Percentiles rank a stretch among this genome's conserved stretches.
Conservation (phyloP, 2,888 invertebrate genomes). For the Ennomos erosarius region DNA sequence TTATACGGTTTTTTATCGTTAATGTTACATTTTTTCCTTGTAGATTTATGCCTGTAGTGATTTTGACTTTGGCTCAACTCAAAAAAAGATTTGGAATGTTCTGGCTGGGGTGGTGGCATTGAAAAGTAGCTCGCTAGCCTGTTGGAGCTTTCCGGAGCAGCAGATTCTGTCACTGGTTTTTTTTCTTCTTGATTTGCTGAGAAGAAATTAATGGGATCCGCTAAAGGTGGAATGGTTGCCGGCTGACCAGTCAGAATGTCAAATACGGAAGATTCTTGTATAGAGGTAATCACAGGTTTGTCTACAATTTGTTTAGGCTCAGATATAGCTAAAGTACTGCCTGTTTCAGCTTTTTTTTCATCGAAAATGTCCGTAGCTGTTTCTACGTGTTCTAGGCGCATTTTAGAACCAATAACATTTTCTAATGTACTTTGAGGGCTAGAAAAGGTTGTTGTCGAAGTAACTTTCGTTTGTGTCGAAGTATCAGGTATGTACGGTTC, state of each 20-base stretch:
- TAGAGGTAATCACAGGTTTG: constrained; percentile 4
- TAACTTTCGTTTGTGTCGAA: constrained; percentile 54
- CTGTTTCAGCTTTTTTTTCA: not conserved
- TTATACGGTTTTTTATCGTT: constrained; percentile 63
- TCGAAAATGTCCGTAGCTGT: constrained; percentile 1
- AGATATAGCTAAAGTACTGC: not conserved
- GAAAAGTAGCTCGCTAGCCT: constrained; percentile 76
- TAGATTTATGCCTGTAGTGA: constrained; percentile 63
- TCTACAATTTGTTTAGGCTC: constrained; percentile 2
- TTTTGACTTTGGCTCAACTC: constrained; percentile 78
- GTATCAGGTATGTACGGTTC: constrained; percentile 54
- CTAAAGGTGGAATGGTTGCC: constrained; percentile 38
- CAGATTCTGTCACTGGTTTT: constrained; percentile 16
- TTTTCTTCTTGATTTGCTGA: constrained; percentile 33
- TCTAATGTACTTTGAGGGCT: constrained; percentile 22
- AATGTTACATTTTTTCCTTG: not conserved
- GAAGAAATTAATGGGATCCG: constrained; percentile 70
- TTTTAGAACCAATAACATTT: constrained; percentile 16
- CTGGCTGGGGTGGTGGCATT: constrained; percentile 66
- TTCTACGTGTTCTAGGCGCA: constrained; percentile 6
- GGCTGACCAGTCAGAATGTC: constrained; percentile 9
- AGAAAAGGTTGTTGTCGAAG: constrained; percentile 44
- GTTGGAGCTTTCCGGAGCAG: constrained; percentile 54
- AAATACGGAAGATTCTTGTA: constrained; percentile 10
- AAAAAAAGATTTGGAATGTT: constrained; percentile 80